Percentiles rank a stretch among this genome's conserved stretches.
Evolutionary conservation across 2,113 vertebrate species (phyloP).

Genomic region (Nycticebus coucang): DNA sequence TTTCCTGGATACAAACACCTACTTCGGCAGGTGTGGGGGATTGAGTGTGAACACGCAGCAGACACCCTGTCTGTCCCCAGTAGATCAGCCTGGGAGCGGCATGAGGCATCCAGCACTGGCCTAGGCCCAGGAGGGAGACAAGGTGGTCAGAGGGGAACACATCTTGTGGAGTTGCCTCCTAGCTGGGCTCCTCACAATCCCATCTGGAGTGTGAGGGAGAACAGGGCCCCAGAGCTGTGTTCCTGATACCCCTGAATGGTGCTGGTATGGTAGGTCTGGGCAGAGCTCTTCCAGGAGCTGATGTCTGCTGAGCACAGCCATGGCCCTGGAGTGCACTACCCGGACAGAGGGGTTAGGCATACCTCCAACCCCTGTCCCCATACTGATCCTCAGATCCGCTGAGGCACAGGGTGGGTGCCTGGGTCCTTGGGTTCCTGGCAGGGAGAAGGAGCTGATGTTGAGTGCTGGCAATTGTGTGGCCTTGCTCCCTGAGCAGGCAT

Average conservation of each 20-base stretch:
- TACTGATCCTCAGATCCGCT: neutral
- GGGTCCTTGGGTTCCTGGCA: neutral
- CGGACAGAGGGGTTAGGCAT: too few relatives aligned
- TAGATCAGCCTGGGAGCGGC: neutral
- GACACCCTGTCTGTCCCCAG: neutral
- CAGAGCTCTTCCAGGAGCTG: too few relatives aligned
- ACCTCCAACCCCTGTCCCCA: neutral
- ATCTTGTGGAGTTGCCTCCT: neutral
- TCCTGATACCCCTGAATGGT: neutral
- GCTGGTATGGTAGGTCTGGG: neutral
- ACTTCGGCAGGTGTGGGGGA: neutral
- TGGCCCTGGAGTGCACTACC: neutral
- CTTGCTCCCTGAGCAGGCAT: too few relatives aligned
- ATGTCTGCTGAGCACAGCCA: accelerated
- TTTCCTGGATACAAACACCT: accelerated
- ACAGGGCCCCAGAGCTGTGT: too few relatives aligned
- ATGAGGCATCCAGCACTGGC: neutral
- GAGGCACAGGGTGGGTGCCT: neutral
- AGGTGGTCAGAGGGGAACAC: neutral
- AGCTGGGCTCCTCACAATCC: neutral
- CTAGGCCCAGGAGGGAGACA: neutral
- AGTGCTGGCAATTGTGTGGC: neutral
- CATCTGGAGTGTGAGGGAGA: neutral
- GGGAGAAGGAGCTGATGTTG: neutral
- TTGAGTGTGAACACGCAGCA: accelerated